Percentiles rank a stretch among this genome's conserved stretches.
Evolutionary conservation across 92 coral and sea anemone species (phyloP).

Genomic region (Metridium senile): DNA sequence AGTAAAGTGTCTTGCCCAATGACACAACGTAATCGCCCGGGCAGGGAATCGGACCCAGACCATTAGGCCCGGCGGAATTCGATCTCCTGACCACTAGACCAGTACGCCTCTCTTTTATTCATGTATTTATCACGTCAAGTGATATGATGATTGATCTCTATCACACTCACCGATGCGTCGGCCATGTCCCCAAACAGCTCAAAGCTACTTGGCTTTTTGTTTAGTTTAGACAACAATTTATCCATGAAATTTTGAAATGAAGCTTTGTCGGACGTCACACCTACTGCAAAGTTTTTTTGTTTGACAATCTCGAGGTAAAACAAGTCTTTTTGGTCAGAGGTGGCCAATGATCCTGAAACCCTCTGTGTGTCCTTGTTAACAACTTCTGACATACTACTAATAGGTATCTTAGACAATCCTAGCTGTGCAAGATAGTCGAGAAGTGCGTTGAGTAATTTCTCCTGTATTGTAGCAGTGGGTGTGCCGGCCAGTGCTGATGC

Average conservation of each 20-base stretch:
- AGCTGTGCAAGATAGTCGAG: not conserved
- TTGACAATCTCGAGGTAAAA: constrained; percentile 42
- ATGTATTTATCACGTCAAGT: not conserved
- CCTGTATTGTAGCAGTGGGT: not conserved
- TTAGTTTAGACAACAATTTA: constrained; percentile 18
- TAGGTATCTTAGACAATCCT: not conserved
- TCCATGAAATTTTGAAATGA: constrained; percentile 29
- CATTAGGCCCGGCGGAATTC: too few relatives aligned
- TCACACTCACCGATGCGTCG: constrained; percentile 28
- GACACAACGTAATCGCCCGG: too few relatives aligned
- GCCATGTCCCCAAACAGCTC: constrained; percentile 28
- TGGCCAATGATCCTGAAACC: not conserved
- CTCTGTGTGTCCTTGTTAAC: not conserved
- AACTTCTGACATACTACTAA: not conserved
- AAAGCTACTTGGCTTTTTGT: constrained; percentile 11
- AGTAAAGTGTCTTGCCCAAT: too few relatives aligned
- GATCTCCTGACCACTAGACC: too few relatives aligned
- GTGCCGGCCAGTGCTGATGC: constrained; percentile 10
- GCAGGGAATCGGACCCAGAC: too few relatives aligned
- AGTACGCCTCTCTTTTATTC: not conserved
- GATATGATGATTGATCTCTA: not conserved
- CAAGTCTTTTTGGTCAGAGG: not conserved
- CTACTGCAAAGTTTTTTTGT: constrained; percentile 38
- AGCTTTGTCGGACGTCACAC: constrained; percentile 49
- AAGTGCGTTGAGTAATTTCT: not conserved